Evolutionary conservation across 2,888 invertebrate genomes (phyloP), one percentile per base, ranked within the genome.

Genomic region (Dryadula phaetusa): DNA sequence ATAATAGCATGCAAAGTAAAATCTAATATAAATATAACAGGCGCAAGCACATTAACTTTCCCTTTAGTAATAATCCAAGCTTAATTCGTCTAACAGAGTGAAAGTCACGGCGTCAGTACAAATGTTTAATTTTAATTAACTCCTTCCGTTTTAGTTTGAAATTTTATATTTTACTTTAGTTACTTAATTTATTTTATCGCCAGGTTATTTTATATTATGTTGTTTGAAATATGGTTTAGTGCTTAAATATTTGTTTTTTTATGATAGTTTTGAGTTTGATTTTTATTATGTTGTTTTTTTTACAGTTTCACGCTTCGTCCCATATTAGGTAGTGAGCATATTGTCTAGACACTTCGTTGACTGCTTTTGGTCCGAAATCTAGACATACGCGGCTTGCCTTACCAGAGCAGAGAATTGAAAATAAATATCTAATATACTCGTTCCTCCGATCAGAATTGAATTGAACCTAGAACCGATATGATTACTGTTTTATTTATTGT

Each of bases 81-180:
- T 75, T 75, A 76, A 77, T 77, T 72, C 77, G 64, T 69, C 72
- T 70, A 72, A 74, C 74, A 67, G 72, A 67, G 73, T 68, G 64
- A 72, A 72, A 76, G 77, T 76, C 77, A 75, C 77, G 77, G 71
- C 60, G 64, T 56, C 65, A 58, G 67, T 70, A 71, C 72, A 73
- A 73, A 74, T 76, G 74, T 76, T 76, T 76, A 71, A 65, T 73
- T 75, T 76, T 72, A 75, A 76, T 77, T 74, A 76, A 70, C 70
- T 67, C 58, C 62, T 46, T 64, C 46, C 46, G 66, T 62, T 62
- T 62, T 47, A 52, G 62, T 63, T 67, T 67, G 54, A 70, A 70
- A 62, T 70, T 62, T 20, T 42, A 52, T 32, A 47, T 47, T 46
- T 58, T 40, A 65, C 58, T 58, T 58, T n/a, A n/a, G 14, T 20